Conservation (phyloP, 2,797 vertebrate species). For the Muscicapa striata region DNA sequence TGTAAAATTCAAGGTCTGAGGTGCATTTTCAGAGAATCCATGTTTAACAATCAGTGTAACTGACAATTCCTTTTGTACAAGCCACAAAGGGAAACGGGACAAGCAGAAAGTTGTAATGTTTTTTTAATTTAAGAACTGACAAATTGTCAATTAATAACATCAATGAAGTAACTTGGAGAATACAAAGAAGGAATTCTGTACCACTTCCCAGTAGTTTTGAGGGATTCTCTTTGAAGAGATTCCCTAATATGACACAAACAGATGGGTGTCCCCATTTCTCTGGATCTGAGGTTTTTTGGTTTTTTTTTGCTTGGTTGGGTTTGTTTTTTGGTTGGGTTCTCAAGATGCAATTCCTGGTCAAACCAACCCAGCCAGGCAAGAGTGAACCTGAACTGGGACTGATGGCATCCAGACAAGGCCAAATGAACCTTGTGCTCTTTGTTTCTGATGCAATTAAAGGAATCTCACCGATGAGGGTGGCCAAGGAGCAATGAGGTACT, state of each 20-base stretch:
- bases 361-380: neutral
- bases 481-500: conserved; percentile 96
- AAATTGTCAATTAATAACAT: neutral
- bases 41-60: neutral
- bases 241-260: neutral
- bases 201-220: neutral
- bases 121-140: neutral
- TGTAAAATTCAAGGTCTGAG: neutral
- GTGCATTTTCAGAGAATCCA: neutral
- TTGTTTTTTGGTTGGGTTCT: neutral
- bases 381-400: neutral
- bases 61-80: neutral
- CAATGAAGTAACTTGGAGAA: neutral
- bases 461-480: conserved; percentile 92
- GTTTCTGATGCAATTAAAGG: accelerated
- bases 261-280: neutral
- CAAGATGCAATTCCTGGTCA: neutral
- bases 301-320: neutral
- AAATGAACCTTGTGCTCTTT: accelerated
- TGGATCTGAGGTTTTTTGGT: neutral
- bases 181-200: neutral
- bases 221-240: neutral
- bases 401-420: neutral
- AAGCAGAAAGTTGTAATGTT: neutral
- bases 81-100: neutral